Base-by-base conservation (phyloP, 2,113 vertebrate genomes). In the Egretta garzetta region DNA sequence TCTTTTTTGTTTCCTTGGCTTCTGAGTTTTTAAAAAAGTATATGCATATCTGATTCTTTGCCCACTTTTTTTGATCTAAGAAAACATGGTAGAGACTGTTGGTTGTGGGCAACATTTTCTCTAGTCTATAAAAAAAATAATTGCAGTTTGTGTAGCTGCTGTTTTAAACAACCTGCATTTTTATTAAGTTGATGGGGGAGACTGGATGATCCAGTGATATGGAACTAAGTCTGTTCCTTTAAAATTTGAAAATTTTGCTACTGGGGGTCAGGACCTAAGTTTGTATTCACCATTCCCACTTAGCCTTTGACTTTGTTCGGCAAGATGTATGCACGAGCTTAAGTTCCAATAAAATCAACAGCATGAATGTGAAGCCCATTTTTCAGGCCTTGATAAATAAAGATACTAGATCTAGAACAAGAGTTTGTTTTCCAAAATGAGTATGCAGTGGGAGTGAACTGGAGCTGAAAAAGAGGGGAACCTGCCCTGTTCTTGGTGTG, bases 251-350 rank as follows among this genome's bases (percentile, higher is more conserved):
- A 5, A 30, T 64, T 82, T 86, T 85, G 5, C 28, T 66, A 16
- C 8, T 55, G 14, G 4, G 5, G 1, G 2, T 50, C 35, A 52
- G 32, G 35, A 37, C 13, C 24, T 30, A 30, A 26, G 32, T 49
- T 64, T 67, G 14, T 66, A 49, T 72, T 95, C 68, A 45, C 9
- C 28, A 43, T 12, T 32, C 4, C 4, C 24, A 74, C 27, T 32
- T 53, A 35, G 14, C 30, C 30, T 80, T 74, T 67, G 45, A 52
- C 23, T 64, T 64, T 35, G 6, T 72, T 82, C 74, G 80, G 22
- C 35, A 56, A 47, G 26, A 21, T 37, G 8, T 64, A 33, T 2
- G 4, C 0, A 2, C 0, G 0, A 24, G 6, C 39, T 39, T 55
- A 19, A 59, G 14, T 93, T 85, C 49, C 53, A 56, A 12, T 64